Evolutionary conservation across 2,113 vertebrate genomes (phyloP).

Genomic region (Megaceryle maxima): DNA sequence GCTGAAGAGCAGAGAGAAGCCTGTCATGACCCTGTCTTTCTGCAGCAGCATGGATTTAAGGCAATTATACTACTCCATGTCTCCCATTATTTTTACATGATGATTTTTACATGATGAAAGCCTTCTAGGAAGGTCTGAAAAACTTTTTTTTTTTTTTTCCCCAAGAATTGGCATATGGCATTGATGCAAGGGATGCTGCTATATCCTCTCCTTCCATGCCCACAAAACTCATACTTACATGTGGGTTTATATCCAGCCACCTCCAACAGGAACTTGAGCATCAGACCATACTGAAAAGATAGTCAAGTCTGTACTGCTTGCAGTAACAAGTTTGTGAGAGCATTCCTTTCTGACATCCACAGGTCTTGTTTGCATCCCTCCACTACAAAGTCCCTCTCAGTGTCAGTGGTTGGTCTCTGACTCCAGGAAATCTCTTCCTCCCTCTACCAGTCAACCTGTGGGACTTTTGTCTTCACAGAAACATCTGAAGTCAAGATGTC

Average conservation of each 20-base stretch:
- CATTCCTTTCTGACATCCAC: neutral
- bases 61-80: neutral
- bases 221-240: neutral
- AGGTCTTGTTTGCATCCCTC: neutral
- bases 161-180: neutral
- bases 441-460: neutral
- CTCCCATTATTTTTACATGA: neutral
- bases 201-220: neutral
- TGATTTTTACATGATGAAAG: too few species aligned
- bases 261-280: neutral
- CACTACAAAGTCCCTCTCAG: neutral
- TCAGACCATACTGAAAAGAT: neutral
- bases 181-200: fast-evolving
- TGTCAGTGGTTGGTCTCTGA: neutral
- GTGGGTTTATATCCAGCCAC: fast-evolving
- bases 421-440: neutral
- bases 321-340: neutral
- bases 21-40: neutral
- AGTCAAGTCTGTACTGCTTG: neutral
- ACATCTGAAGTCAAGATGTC: neutral
- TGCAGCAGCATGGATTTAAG: neutral
- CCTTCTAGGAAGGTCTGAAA: neutral
- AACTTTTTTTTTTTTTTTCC: neutral
- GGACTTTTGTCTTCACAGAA: neutral
- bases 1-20: neutral